Evolutionary conservation across 2,888 invertebrate species (phyloP).

Genomic region (Proisotoma minuta): DNA sequence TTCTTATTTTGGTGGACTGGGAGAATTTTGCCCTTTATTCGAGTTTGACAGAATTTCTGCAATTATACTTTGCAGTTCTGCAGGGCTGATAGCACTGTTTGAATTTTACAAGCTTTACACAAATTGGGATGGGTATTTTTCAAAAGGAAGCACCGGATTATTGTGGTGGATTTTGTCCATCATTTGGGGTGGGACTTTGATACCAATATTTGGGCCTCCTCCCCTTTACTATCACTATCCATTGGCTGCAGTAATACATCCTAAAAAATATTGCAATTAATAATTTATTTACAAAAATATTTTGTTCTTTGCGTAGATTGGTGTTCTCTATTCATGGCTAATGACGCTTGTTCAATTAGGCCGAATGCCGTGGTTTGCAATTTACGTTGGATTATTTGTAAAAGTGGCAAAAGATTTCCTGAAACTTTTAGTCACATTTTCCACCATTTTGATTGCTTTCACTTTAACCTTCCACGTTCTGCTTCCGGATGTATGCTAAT

Average conservation of each 20-base stretch:
- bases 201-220: slow-evolving; percentile 19
- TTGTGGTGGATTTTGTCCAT: slow-evolving; percentile 34
- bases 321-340: slow-evolving; percentile 74
- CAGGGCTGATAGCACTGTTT: slow-evolving; percentile 9
- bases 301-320: slow-evolving; percentile 48
- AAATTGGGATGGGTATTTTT: neutral
- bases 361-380: slow-evolving; percentile 76
- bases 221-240: slow-evolving; percentile 33
- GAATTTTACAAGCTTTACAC: slow-evolving; percentile 27
- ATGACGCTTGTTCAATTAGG: slow-evolving; percentile 82
- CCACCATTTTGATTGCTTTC: slow-evolving; percentile 74
- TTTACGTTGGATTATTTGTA: slow-evolving; percentile 84
- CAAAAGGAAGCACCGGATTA: neutral
- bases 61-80: neutral
- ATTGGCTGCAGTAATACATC: slow-evolving; percentile 26
- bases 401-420: slow-evolving; percentile 51
- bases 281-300: no score
- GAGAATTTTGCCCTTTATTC: neutral
- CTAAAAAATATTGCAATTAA: neutral
- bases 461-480: slow-evolving; percentile 73
- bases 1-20: neutral
- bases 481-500: slow-evolving; percentile 56
- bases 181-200: slow-evolving; percentile 15
- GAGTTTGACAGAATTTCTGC: neutral
- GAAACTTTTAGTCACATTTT: slow-evolving; percentile 68